Evolutionary conservation across 1,140 invertebrate species (phyloP).

Genomic region (Heliconius himera): DNA sequence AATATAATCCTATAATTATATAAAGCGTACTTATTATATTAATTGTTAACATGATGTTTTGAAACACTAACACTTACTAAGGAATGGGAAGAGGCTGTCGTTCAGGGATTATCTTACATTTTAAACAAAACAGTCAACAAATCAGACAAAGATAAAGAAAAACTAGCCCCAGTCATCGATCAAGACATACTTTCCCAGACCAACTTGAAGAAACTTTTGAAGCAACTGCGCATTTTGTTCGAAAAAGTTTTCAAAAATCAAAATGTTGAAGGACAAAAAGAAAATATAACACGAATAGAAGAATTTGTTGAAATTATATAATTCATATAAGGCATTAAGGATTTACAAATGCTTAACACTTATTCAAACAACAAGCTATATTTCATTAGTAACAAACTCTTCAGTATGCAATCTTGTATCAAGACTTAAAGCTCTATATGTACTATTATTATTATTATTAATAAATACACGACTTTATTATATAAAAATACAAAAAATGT

Average conservation of each 20-base stretch:
- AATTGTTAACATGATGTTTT: not conserved
- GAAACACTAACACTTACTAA: constrained; percentile 29
- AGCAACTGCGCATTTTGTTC: constrained; percentile 62
- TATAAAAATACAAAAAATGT: constrained; percentile 25
- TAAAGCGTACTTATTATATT: too few relatives aligned
- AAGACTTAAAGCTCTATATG: not conserved
- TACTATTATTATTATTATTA: constrained; percentile 19
- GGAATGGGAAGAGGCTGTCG: constrained; percentile 73
- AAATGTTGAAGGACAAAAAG: constrained; percentile 27
- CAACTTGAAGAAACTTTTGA: constrained; percentile 69
- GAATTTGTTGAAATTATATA: constrained; percentile 73
- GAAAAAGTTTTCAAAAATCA: constrained; percentile 57
- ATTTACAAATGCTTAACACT: constrained; percentile 39
- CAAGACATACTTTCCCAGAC: constrained; percentile 67
- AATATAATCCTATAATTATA: too few relatives aligned
- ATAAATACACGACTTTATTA: constrained; percentile 39
- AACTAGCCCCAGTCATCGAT: constrained; percentile 65
- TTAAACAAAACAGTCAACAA: constrained; percentile 67
- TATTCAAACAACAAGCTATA: constrained; percentile 37
- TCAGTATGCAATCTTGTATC: not conserved
- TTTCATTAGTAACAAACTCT: constrained; percentile 20
- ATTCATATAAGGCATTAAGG: constrained; percentile 38
- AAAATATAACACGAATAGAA: constrained; percentile 59
- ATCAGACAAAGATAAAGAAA: constrained; percentile 72
- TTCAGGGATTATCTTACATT: constrained; percentile 63